Evolutionary conservation across 2,113 vertebrate genomes (phyloP).

Genomic region (Cyphomyrus discorhynchus): DNA sequence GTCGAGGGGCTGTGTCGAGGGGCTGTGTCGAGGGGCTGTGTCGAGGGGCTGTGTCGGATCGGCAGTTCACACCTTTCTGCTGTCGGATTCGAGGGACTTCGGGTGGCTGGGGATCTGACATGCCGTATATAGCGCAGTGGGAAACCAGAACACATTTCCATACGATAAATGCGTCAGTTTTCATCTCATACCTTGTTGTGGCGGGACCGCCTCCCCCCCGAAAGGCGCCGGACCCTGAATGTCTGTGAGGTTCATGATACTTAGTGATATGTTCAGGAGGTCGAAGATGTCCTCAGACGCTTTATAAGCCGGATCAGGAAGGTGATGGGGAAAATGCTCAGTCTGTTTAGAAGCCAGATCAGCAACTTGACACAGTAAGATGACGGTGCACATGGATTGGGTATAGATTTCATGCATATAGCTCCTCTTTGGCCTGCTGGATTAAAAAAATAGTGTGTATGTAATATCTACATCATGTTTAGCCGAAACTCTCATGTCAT

Average conservation of each 20-base stretch:
- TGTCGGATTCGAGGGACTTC: background rate
- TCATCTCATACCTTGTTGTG: background rate
- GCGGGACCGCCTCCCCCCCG: background rate
- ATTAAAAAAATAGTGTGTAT: background rate
- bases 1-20: background rate
- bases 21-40: background rate
- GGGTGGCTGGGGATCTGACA: background rate
- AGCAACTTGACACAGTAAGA: background rate
- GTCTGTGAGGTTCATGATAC: background rate
- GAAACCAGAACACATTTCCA: background rate
- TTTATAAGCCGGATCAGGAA: background rate
- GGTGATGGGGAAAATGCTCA: background rate
- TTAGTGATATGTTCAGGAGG: background rate
- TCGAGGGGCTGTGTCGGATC: background rate
- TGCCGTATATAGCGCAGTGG: background rate
- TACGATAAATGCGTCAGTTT: slow-evolving; percentile 1
- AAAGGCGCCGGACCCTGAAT: background rate
- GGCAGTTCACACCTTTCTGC: background rate
- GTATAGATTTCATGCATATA: background rate
- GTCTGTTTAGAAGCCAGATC: background rate
- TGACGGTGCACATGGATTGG: background rate
- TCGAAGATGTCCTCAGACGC: background rate
- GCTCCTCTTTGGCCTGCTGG: background rate
- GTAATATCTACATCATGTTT: background rate
- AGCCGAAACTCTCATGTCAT: background rate